Percentiles rank a stretch among this genome's conserved stretches.
Conservation (phyloP, 37 sponge, comb jelly and placozoan genomes). For the Aplysina aerophoba region DNA sequence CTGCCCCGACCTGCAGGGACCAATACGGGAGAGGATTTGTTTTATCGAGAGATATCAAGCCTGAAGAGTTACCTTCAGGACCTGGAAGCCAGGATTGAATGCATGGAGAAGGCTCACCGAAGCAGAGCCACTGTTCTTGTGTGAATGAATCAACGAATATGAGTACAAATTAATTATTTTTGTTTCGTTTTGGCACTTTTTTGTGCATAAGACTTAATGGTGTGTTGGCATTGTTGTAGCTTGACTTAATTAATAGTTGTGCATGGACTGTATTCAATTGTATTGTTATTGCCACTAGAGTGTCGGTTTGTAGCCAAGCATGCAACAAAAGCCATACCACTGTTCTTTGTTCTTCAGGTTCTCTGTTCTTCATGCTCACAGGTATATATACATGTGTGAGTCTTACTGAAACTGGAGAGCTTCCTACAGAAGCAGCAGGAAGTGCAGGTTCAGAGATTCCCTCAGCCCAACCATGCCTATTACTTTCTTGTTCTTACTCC, state of each 20-base stretch:
- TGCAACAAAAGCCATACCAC: too few relatives aligned
- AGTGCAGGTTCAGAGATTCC: too few relatives aligned
- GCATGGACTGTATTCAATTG: neutral
- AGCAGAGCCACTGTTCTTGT: neutral
- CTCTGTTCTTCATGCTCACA: neutral
- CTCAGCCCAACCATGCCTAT: too few relatives aligned
- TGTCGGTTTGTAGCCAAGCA: constrained; percentile 6
- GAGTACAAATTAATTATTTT: neutral
- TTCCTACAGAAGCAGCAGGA: too few relatives aligned
- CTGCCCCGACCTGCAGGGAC: neutral
- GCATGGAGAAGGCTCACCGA: neutral
- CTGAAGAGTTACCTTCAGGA: neutral
- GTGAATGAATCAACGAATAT: neutral
- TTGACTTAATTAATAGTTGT: too few relatives aligned
- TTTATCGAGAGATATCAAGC: neutral
- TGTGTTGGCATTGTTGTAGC: neutral
- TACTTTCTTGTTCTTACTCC: too few relatives aligned
- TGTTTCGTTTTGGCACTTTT: neutral
- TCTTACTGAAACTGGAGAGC: too few relatives aligned
- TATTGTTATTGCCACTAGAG: neutral
- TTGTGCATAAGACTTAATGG: neutral
- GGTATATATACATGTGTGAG: neutral
- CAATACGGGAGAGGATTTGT: neutral
- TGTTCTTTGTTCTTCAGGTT: too few relatives aligned
- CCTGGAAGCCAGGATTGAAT: neutral